phyloP scores from a whole-genome alignment of 2,113 vertebrate genomes.

The Ploceus nigricollis region DNA sequence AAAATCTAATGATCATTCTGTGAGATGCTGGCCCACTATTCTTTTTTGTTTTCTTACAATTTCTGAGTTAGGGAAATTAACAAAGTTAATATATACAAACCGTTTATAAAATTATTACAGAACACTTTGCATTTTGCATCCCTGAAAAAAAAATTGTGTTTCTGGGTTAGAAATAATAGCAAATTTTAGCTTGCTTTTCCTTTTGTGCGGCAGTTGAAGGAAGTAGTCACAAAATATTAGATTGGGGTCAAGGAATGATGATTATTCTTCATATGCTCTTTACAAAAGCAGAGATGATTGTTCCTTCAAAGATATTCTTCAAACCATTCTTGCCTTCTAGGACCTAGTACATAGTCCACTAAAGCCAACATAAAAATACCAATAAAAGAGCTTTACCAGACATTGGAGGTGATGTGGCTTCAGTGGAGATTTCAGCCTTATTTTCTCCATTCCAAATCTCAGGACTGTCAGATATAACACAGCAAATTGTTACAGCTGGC shows the following conservation, averaged over 20 bases:
- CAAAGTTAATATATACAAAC: background rate
- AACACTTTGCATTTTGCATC: background rate
- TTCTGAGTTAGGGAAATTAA: background rate
- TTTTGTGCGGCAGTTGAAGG: background rate
- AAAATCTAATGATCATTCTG: background rate
- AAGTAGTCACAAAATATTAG: background rate
- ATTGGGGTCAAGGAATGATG: background rate
- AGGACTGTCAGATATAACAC: background rate
- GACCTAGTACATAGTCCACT: background rate
- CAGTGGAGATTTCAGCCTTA: slow-evolving; percentile 18
- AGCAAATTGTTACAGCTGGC: background rate
- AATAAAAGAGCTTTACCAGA: background rate
- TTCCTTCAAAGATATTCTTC: background rate
- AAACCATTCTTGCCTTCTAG: slow-evolving; percentile 27
- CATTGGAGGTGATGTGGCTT: background rate
- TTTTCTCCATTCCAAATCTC: slow-evolving; percentile 12
- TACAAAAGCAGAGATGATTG: background rate
- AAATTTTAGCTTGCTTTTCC: background rate
- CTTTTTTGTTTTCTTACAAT: background rate
- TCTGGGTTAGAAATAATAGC: background rate
- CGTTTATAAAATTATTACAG: background rate
- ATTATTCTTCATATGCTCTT: background rate
- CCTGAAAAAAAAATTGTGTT: background rate
- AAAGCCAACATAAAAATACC: background rate
- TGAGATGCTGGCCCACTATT: background rate